Base-by-base conservation (phyloP, 2,797 vertebrate species). In the Mormyrops boulengeri region DNA sequence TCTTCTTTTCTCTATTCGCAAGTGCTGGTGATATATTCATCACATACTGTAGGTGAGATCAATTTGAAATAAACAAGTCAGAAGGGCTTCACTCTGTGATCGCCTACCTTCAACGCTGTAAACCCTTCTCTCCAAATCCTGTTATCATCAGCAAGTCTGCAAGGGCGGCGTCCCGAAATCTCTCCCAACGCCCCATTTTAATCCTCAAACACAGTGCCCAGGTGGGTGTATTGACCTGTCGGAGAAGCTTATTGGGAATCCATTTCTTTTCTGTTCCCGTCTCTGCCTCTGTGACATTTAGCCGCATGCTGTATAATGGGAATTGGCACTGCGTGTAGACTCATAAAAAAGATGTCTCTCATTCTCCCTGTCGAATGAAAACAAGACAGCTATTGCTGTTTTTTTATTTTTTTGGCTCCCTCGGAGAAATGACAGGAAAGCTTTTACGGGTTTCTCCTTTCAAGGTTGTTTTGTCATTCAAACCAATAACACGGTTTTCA, bases 21-120 rank as follows among this genome's bases (percentile, higher is more conserved):
- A 11, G 38, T n/a, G 41, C 77, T 44, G 19, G 34, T 89, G 89
- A 77, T 77, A 87, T 38, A 89, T 88, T 87, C 62, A 87, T 89
- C 85, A 55, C 60, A 7, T 62, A 73, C 66, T 38, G 66, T 38
- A 66, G 55, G 12, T 47, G 53, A 47, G n/a, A 53, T 82, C 77
- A 82, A 47, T 82, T 47, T n/a, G 9, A 82, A 17, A 47, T 55
- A 89, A 57, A 89, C 84, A 89, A 49, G 47, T n/a, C 89, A 60
- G 60, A 89, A 49, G 8, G 77, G 38, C 6, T 82, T 82, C 34
- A 89, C 30, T 34, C 26, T 7, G 2, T 1, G 38, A 9, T 82
- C 19, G 3, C 34, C 77, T 82, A n/a, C 38, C 41, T 3, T 47
- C 17, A 5, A 8, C 2, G 41, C 87, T 44, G 2, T 34, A 66